These are phyloP conservation scores for Teleogryllus occipitalis DNA, from an alignment of 1,140 invertebrate genomes.

Conservation along the genomic window DNA sequence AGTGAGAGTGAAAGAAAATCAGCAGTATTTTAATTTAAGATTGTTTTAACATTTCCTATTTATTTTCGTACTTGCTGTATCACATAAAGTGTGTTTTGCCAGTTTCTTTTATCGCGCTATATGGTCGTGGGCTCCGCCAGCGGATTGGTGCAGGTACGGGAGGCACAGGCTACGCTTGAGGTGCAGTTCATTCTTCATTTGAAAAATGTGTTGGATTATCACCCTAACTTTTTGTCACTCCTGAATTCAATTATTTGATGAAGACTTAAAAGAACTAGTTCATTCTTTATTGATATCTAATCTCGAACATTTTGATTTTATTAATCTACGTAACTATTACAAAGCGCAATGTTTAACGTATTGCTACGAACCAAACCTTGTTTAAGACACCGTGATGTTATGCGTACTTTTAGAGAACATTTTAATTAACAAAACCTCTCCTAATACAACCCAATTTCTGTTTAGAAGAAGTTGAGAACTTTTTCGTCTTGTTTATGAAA, in stretches of 20 bases:
- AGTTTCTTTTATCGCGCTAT: conserved; percentile 8
- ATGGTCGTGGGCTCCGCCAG: not conserved
- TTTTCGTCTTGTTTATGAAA: not conserved
- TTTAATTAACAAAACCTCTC: not conserved
- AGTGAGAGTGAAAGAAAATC: not conserved
- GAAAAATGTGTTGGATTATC: not conserved
- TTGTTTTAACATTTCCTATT: not conserved
- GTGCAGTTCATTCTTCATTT: not conserved
- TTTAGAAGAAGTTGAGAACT: not conserved
- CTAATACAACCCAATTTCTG: not conserved
- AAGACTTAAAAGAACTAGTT: too few species aligned
- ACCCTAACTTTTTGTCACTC: not conserved
- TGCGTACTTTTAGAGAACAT: not conserved
- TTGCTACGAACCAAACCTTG: not conserved
- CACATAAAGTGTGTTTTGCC: not conserved
- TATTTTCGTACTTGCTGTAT: not conserved
- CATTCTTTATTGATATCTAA: too few species aligned
- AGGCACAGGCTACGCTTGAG: not conserved
- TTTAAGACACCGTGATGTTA: not conserved
- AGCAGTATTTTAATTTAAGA: not conserved
- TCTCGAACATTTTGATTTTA: too few species aligned
- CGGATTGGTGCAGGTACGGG: conserved; percentile 8
- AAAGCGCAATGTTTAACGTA: conserved; percentile 4
- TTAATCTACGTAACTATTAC: not conserved
- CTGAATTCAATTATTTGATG: not conserved